Evolutionary conservation across 2,888 invertebrate species (phyloP).

Genomic region (Plebejus anna): DNA sequence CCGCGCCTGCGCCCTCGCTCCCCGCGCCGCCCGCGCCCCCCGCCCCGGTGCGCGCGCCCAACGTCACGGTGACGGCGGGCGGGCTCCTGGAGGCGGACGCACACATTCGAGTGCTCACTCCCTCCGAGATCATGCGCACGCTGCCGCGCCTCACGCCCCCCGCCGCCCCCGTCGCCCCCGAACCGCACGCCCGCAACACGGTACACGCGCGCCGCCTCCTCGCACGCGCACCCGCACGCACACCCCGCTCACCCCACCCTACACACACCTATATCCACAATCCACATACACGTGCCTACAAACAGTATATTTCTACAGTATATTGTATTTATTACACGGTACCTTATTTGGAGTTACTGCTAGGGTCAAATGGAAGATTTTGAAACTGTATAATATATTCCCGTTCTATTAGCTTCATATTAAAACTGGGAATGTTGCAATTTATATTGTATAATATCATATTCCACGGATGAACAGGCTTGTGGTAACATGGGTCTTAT

Average conservation of each 20-base stretch:
- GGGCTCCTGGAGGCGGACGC: conserved; percentile 84
- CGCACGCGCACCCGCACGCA: conserved; percentile 36
- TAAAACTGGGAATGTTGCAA: neutral
- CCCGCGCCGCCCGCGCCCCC: conserved; percentile 38
- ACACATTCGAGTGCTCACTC: conserved; percentile 93
- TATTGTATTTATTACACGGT: neutral
- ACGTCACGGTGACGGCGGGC: conserved; percentile 84
- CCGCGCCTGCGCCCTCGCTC: conserved; percentile 37
- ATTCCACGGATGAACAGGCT: neutral
- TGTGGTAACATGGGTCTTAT: neutral
- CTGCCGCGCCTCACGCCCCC: conserved; percentile 90
- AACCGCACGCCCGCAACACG: conserved; percentile 40
- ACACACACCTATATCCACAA: conserved; percentile 29
- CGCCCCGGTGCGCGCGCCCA: conserved; percentile 81
- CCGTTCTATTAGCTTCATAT: neutral
- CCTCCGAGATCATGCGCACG: conserved; percentile 94
- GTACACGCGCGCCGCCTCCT: conserved; percentile 35
- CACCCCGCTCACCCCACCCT: conserved; percentile 37
- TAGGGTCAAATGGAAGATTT: neutral
- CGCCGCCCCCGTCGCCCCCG: conserved; percentile 50
- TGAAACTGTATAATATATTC: neutral
- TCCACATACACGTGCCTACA: conserved; percentile 20
- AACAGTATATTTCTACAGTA: neutral
- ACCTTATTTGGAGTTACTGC: neutral
- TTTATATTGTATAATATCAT: neutral